Conservation (phyloP, 2,797 vertebrate species). For the Pachyuromys duprasi region DNA sequence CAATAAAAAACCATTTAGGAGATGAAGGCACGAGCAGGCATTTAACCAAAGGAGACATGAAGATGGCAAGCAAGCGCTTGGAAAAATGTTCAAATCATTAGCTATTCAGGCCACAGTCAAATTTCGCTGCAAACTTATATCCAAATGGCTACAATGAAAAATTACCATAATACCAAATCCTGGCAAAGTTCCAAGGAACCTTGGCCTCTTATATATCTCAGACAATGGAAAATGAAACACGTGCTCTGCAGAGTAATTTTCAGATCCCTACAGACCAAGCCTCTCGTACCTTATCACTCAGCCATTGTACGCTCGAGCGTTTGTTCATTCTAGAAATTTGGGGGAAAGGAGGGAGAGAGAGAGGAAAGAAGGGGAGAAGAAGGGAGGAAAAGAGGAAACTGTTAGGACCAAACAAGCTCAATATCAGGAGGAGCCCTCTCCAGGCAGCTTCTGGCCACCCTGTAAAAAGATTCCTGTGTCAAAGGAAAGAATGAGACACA, state of each 20-base stretch:
- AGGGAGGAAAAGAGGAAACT: neutral
- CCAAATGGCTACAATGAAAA: neutral
- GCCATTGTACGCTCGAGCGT: neutral
- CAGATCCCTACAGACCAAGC: neutral
- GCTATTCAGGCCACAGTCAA: neutral
- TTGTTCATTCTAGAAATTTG: neutral
- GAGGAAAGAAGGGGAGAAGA: too few species aligned
- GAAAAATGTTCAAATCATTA: neutral
- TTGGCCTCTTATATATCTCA: neutral
- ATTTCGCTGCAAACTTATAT: neutral
- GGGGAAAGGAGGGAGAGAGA: neutral
- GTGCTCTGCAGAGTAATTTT: neutral
- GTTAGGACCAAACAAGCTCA: neutral
- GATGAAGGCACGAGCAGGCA: neutral
- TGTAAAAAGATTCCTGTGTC: neutral
- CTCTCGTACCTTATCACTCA: neutral
- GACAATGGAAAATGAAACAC: neutral
- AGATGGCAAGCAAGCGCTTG: neutral
- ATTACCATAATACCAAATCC: neutral
- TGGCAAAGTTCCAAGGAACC: neutral
- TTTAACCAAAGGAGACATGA: neutral
- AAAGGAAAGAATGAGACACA: neutral
- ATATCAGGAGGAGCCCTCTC: neutral
- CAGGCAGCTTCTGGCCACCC: neutral
- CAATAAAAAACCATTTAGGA: neutral